Conservation (phyloP, 2,797 vertebrate species). For the Galago senegalensis region DNA sequence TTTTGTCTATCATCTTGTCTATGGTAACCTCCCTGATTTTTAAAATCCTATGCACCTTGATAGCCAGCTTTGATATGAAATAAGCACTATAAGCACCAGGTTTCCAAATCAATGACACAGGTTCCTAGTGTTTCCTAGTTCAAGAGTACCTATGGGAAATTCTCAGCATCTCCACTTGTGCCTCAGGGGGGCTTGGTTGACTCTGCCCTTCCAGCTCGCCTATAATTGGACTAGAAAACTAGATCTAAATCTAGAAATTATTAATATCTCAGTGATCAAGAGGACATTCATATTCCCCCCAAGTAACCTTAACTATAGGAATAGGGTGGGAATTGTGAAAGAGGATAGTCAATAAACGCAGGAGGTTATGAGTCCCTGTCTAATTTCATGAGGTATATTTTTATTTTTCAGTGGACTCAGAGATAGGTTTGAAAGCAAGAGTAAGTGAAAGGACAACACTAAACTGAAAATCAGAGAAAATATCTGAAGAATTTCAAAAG, state of each 20-base stretch:
- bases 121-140: neutral
- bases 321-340: neutral
- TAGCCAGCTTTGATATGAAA: neutral
- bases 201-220: neutral
- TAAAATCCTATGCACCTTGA: neutral
- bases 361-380: neutral
- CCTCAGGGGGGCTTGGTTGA: accelerated
- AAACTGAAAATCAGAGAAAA: neutral
- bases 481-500: neutral
- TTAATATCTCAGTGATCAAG: neutral
- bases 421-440: neutral
- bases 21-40: neutral
- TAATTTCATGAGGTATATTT: neutral
- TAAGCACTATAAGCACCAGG: neutral
- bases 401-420: neutral
- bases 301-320: neutral
- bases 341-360: neutral
- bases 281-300: neutral
- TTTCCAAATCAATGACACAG: neutral
- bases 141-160: neutral
- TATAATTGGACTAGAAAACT: neutral
- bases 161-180: neutral
- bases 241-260: neutral
- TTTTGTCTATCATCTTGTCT: neutral
- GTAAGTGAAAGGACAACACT: neutral